These are phyloP conservation scores for Hucho hucho DNA, from an alignment of 2,113 vertebrate genomes.

Conservation along the genomic window DNA sequence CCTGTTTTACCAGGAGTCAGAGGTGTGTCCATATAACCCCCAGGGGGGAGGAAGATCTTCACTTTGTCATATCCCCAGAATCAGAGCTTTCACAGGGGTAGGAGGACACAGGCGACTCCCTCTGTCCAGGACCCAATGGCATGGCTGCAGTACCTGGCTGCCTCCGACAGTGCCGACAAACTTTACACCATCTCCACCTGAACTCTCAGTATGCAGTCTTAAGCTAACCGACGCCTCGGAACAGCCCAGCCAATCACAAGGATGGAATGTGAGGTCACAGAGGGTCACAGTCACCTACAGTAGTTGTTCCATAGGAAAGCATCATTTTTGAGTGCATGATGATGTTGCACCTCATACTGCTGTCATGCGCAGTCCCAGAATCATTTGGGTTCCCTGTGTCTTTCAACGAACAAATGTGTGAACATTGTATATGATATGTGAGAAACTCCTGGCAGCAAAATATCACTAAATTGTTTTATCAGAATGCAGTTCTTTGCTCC, in stretches of 20 bases:
- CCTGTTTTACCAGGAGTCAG: slow-evolving; percentile 18
- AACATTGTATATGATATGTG: neutral
- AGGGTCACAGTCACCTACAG: slow-evolving; percentile 1
- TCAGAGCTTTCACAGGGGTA: slow-evolving; percentile 36
- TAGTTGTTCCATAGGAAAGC: neutral
- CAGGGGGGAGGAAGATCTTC: slow-evolving; percentile 17
- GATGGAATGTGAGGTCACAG: slow-evolving; percentile 3
- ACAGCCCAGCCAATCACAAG: slow-evolving; percentile 11
- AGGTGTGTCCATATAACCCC: slow-evolving; percentile 17
- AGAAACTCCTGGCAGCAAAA: neutral
- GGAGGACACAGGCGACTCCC: slow-evolving; percentile 18
- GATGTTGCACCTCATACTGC: neutral
- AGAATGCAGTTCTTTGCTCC: no score
- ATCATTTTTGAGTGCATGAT: neutral
- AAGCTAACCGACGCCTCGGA: slow-evolving; percentile 34
- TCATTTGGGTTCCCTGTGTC: neutral
- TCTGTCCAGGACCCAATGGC: slow-evolving; percentile 18
- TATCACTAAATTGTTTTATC: neutral
- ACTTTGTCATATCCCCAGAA: slow-evolving; percentile 39
- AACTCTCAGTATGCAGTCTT: slow-evolving; percentile 49
- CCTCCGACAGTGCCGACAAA: slow-evolving; percentile 14
- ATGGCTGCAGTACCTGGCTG: neutral
- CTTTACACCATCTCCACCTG: slow-evolving; percentile 11
- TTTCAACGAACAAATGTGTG: slow-evolving; percentile 6
- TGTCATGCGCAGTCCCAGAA: no score